A percentile compares a stretch with the other conserved stretches of the same genome.
Evolutionary conservation across 2,113 vertebrate species (phyloP).

Genomic region (Siniperca knerii): DNA sequence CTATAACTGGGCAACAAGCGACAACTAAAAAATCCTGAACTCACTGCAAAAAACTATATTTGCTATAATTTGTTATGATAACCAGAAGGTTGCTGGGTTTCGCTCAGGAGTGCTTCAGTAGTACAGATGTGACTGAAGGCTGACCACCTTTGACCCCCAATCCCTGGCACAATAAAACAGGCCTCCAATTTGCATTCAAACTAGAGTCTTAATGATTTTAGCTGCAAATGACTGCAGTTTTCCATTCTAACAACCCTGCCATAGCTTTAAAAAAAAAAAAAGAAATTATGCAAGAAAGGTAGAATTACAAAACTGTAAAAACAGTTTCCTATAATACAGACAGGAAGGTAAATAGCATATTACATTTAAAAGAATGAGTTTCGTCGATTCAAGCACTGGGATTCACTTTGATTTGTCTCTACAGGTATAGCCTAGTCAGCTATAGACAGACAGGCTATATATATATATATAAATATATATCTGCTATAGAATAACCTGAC

Average conservation of each 20-base stretch:
- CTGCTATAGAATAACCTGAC: neutral
- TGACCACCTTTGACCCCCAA: conserved; percentile 6
- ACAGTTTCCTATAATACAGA: neutral
- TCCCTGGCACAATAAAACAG: neutral
- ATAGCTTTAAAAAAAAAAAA: neutral
- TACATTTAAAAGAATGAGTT: no score
- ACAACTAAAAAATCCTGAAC: neutral
- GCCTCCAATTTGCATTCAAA: neutral
- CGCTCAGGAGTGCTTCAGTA: neutral
- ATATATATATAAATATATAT: no score
- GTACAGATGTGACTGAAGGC: neutral
- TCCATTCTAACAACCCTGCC: neutral
- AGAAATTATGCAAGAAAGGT: neutral
- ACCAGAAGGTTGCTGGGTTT: neutral
- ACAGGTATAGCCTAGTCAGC: neutral
- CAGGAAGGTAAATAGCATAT: neutral
- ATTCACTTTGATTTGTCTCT: neutral
- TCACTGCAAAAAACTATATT: neutral
- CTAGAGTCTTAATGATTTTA: rapidly evolving
- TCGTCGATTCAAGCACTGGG: no score
- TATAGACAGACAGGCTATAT: no score
- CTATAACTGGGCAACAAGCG: neutral
- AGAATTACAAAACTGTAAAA: neutral
- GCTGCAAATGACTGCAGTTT: conserved; percentile 7
- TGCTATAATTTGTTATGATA: neutral